These are phyloP conservation scores for Hololepta plana DNA, from an alignment of 2,888 invertebrate genomes.

Conservation along the genomic window DNA sequence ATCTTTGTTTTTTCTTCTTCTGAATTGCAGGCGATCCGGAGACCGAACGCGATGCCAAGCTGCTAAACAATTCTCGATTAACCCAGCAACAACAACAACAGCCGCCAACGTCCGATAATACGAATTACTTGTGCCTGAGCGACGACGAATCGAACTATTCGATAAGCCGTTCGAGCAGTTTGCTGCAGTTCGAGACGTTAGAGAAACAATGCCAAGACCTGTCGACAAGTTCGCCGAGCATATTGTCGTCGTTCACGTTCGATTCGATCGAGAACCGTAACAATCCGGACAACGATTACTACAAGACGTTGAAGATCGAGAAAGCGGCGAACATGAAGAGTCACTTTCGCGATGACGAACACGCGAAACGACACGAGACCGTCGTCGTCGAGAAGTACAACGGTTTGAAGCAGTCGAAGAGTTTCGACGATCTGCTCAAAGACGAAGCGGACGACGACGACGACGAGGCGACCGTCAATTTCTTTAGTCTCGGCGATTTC, in stretches of 20 bases:
- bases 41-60: constrained; percentile 48
- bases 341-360: too few species aligned
- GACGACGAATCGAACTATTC: constrained; percentile 34
- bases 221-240: constrained; percentile 28
- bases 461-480: too few species aligned
- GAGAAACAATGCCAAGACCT: constrained; percentile 46
- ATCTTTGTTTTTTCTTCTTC: constrained; percentile 4
- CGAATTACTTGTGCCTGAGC: constrained; percentile 15
- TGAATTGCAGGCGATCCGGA: not conserved
- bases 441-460: too few species aligned
- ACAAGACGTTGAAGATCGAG: constrained; percentile 20
- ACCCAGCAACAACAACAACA: not conserved
- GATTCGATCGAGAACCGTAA: constrained; percentile 32
- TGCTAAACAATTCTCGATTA: too few species aligned
- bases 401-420: too few species aligned
- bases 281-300: constrained; percentile 16
- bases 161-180: constrained; percentile 59
- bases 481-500: too few species aligned
- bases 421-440: too few species aligned
- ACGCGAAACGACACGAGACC: too few species aligned
- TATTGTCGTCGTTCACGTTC: constrained; percentile 32
- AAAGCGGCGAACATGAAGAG: constrained; percentile 12
- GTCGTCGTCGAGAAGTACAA: too few species aligned
- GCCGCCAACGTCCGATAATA: not conserved
- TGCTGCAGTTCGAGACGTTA: constrained; percentile 70